A percentile compares a stretch with the other conserved stretches of the same genome.
phyloP scores from a whole-genome alignment of 2,113 vertebrate genomes.

The Chrysemys picta region DNA sequence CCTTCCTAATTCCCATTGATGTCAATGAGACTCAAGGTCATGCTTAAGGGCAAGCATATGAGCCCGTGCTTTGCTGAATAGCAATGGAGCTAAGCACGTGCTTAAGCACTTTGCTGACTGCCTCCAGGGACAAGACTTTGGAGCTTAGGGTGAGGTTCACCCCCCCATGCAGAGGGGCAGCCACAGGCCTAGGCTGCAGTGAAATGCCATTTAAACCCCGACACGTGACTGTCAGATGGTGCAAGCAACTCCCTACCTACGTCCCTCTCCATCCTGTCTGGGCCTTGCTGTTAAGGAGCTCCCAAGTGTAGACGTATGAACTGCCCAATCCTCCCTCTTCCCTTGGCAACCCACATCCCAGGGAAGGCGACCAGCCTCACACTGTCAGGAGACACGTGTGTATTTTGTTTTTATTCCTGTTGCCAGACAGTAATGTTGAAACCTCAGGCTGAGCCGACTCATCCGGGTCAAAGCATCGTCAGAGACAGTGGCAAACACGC shows the following conservation, averaged over 20 bases:
- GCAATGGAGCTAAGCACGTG: background rate
- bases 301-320: fast-evolving
- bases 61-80: background rate
- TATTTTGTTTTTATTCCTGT: background rate
- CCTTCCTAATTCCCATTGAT: background rate
- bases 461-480: background rate
- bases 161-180: fast-evolving
- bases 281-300: background rate
- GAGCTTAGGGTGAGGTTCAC: background rate
- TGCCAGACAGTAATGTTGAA: fast-evolving
- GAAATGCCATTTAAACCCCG: background rate
- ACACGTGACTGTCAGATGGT: fast-evolving
- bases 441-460: background rate
- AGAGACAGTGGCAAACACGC: background rate
- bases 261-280: fast-evolving
- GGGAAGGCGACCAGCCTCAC: fast-evolving
- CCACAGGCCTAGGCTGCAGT: background rate
- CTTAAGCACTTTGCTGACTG: background rate
- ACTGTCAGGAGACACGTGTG: background rate
- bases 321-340: background rate
- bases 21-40: background rate
- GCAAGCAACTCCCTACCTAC: fast-evolving
- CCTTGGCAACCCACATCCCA: background rate
- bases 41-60: background rate
- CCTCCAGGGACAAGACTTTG: background rate